A percentile compares a stretch with the other conserved stretches of the same genome.
Evolutionary conservation across 2,888 invertebrate genomes (phyloP).

Genomic region (Drosophila limbata): DNA sequence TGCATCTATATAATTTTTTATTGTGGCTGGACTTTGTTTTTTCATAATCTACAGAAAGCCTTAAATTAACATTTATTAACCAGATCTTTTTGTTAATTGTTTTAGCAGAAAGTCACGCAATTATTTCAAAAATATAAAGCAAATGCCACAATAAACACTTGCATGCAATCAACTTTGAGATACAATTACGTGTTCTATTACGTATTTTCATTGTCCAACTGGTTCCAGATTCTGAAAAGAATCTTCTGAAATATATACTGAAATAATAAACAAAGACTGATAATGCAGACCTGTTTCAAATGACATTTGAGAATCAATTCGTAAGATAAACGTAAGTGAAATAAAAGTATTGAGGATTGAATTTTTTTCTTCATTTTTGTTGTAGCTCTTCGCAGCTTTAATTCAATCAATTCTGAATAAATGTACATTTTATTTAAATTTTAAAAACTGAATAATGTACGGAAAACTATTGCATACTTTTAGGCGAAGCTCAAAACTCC

Average conservation of each 20-base stretch:
- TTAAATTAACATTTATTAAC: constrained; percentile 11
- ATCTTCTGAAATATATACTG: background rate
- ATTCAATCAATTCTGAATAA: background rate
- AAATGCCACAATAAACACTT: background rate
- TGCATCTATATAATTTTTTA: constrained; percentile 8
- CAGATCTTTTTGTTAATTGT: constrained; percentile 15
- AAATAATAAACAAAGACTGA: background rate
- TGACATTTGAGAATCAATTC: background rate
- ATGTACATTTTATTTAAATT: background rate
- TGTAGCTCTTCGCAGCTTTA: no score
- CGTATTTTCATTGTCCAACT: background rate
- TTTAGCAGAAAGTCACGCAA: constrained; percentile 34
- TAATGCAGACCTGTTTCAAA: background rate
- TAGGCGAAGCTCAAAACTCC: background rate
- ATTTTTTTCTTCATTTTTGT: no score
- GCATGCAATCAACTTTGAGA: background rate
- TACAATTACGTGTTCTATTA: background rate
- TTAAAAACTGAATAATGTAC: background rate
- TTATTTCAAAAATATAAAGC: constrained; percentile 15
- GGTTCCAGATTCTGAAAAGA: background rate
- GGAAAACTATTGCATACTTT: background rate
- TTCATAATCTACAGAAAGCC: background rate
- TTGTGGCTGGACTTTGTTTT: constrained; percentile 36
- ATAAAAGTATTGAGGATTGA: no score
- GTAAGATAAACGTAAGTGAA: no score